These are phyloP conservation scores for Oscheius onirici DNA, from an alignment of 2,888 invertebrate species.

Conservation along the genomic window DNA sequence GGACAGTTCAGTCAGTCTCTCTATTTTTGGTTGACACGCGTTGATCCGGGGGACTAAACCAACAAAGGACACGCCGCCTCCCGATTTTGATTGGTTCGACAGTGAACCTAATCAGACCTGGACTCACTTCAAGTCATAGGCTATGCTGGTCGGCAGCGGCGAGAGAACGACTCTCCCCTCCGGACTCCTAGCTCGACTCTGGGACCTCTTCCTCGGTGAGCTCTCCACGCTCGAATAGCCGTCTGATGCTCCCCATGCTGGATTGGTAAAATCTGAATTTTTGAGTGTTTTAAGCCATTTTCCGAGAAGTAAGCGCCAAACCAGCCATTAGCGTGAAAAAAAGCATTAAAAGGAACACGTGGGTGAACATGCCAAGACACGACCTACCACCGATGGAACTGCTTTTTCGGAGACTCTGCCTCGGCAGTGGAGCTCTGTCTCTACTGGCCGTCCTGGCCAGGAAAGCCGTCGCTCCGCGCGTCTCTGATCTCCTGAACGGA, in stretches of 20 bases:
- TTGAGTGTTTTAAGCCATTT: background rate
- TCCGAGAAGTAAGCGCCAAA: background rate
- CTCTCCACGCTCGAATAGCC: constrained; percentile 52
- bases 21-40: background rate
- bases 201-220: constrained; percentile 48
- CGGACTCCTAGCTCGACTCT: constrained; percentile 49
- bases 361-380: background rate
- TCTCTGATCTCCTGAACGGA: constrained; percentile 31
- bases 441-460: background rate
- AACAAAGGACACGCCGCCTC: background rate
- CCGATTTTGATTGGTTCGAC: background rate
- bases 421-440: background rate
- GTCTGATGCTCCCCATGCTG: constrained; percentile 43
- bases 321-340: background rate
- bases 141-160: constrained; percentile 73
- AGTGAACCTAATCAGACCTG: background rate
- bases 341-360: background rate
- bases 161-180: constrained; percentile 58
- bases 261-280: constrained; percentile 50
- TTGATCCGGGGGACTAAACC: background rate
- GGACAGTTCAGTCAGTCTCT: background rate
- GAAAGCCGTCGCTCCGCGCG: constrained; percentile 16
- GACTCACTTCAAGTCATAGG: constrained; percentile 74
- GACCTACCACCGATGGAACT: constrained; percentile 34
- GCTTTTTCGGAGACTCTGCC: background rate